Evolutionary conservation across 2,113 vertebrate genomes (phyloP).

Genomic region (Bettongia penicillata): DNA sequence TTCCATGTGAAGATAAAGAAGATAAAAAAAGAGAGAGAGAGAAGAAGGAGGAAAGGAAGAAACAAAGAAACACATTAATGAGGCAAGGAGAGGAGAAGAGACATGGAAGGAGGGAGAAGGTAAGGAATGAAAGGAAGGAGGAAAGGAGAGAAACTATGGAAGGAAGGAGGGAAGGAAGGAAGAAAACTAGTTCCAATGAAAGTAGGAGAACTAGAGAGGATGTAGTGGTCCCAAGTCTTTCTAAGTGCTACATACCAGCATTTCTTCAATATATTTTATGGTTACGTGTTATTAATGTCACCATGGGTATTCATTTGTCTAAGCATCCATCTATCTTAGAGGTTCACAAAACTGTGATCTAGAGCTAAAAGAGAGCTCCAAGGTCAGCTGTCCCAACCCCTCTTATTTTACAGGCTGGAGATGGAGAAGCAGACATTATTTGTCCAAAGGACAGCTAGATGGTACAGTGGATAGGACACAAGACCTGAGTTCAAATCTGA

Average conservation of each 20-base stretch:
- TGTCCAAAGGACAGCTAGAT: no score
- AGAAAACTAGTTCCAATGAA: background rate
- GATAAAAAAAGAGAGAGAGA: background rate
- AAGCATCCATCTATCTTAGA: background rate
- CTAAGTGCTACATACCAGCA: no score
- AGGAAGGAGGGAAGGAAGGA: background rate
- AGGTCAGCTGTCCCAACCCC: no score
- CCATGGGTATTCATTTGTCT: background rate
- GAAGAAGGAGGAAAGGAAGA: background rate
- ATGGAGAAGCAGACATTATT: no score
- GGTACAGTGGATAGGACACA: no score
- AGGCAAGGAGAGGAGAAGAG: background rate
- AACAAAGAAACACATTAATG: background rate
- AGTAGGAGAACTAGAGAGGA: no score
- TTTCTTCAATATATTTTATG: background rate
- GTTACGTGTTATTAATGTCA: background rate
- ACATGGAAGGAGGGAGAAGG: background rate
- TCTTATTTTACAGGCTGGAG: no score
- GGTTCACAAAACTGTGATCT: no score
- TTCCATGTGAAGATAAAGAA: background rate
- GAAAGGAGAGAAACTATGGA: background rate
- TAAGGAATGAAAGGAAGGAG: no score
- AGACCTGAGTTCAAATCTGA: no score
- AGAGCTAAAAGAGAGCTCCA: no score
- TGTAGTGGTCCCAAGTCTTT: no score